Evolutionary conservation across 2,888 invertebrate genomes (phyloP).

Genomic region (Aphrophora alni): DNA sequence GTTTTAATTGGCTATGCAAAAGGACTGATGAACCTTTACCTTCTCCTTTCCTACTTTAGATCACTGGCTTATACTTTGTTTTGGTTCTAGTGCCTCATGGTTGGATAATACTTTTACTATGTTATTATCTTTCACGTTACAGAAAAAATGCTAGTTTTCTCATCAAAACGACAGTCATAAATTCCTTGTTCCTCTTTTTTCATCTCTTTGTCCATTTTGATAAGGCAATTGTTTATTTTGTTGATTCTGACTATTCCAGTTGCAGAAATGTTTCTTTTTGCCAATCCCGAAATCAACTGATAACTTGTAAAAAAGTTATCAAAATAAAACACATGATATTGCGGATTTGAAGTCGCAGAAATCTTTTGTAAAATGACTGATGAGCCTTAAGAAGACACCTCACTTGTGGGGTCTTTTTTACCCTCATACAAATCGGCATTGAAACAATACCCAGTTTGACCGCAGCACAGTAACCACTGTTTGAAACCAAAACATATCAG

Average conservation of each 20-base stretch:
- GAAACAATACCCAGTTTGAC: conserved; percentile 18
- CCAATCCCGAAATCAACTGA: conserved; percentile 18
- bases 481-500: conserved; percentile 14
- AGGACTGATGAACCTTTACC: not conserved
- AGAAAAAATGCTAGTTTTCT: not conserved
- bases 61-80: not conserved
- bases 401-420: not conserved
- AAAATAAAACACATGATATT: conserved; percentile 30
- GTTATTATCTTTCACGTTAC: conserved; percentile 7
- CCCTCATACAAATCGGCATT: conserved; percentile 10
- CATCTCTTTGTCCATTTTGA: conserved; percentile 3
- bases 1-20: not conserved
- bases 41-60: conserved; percentile 18
- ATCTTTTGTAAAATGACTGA: conserved; percentile 24
- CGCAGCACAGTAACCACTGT: not conserved
- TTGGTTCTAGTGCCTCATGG: not conserved
- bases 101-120: not conserved
- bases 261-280: conserved; percentile 14
- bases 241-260: conserved; percentile 19
- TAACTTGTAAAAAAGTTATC: conserved; percentile 31
- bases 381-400: not conserved
- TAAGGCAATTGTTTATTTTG: conserved; percentile 16
- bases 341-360: conserved; percentile 9
- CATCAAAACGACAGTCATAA: not conserved
- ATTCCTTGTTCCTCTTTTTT: conserved; percentile 21